A percentile compares a stretch with the other conserved stretches of the same genome.
Conservation (phyloP, 2,797 vertebrate genomes). For the Mallotus villosus region DNA sequence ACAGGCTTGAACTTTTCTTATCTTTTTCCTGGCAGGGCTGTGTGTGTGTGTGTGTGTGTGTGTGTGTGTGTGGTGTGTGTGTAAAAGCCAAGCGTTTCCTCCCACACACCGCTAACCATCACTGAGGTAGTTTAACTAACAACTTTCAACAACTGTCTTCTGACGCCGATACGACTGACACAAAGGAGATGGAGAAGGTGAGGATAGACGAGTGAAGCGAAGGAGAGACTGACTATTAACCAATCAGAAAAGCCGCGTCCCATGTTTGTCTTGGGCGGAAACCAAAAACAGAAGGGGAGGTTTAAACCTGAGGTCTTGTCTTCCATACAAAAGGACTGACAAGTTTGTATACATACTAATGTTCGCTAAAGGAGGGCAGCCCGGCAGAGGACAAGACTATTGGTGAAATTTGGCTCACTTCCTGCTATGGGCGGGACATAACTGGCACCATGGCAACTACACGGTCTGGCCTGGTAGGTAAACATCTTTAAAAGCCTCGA, state of each 20-base stretch:
- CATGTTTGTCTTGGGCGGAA: no score
- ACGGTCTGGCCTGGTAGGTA: slow-evolving; percentile 18
- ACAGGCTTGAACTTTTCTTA: no score
- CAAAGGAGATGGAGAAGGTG: no score
- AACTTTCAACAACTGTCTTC: neutral
- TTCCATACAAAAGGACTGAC: neutral
- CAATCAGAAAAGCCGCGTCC: no score
- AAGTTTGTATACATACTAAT: neutral
- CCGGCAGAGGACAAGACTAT: neutral
- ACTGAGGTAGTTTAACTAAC: neutral
- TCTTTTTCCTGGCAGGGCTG: no score
- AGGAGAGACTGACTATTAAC: no score
- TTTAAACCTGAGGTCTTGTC: neutral
- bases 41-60: no score
- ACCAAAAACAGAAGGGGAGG: no score
- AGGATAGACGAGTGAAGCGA: neutral
- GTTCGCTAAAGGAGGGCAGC: neutral
- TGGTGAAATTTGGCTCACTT: slow-evolving; percentile 34
- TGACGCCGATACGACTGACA: no score
- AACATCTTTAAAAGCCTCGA: slow-evolving; percentile 31
- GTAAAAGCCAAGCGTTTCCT: no score
- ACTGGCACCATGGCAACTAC: slow-evolving; percentile 31
- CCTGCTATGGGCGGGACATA: slow-evolving; percentile 15
- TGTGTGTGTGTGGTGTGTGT: no score
- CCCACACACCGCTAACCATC: no score